phyloP scores from a whole-genome alignment of 2,113 vertebrate species.

The Sialia sialis region DNA sequence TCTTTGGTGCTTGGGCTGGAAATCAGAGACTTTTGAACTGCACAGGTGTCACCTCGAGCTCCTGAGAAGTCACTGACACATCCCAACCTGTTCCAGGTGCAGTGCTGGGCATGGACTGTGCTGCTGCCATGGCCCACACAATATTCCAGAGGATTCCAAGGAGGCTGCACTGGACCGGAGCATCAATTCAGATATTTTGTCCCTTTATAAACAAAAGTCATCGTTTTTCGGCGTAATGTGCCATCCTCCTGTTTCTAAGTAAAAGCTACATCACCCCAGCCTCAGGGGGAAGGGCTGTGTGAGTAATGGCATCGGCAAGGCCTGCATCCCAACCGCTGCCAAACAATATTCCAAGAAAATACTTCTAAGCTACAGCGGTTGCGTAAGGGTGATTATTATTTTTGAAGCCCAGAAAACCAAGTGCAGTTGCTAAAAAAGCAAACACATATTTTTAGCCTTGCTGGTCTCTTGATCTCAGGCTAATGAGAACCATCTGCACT shows the following conservation, averaged over 20 bases:
- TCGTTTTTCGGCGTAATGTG: neutral
- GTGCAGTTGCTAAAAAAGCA: conserved; percentile 59
- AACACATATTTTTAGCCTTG: conserved; percentile 69
- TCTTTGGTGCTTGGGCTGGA: too few species aligned
- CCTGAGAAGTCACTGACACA: too few species aligned
- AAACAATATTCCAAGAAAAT: conserved; percentile 57
- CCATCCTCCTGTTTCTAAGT: conserved; percentile 28
- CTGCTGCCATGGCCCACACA: neutral
- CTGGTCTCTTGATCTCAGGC: conserved; percentile 54
- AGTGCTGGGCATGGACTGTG: fast-evolving
- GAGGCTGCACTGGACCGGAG: neutral
- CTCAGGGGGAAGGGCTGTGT: neutral
- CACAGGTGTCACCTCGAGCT: too few species aligned
- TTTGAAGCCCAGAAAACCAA: conserved; percentile 28
- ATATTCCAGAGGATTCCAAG: neutral
- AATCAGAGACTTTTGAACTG: too few species aligned
- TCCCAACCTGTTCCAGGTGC: neutral
- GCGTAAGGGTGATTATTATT: conserved; percentile 49
- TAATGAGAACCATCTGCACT: conserved; percentile 56
- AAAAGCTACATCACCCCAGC: neutral
- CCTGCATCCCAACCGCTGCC: conserved; percentile 3
- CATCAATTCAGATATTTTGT: neutral
- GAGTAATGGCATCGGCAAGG: conserved; percentile 11
- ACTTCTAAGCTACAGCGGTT: conserved; percentile 29
- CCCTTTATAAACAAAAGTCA: neutral